Evolutionary conservation across 2,888 invertebrate genomes (phyloP).

Genomic region (Acleris literana): DNA sequence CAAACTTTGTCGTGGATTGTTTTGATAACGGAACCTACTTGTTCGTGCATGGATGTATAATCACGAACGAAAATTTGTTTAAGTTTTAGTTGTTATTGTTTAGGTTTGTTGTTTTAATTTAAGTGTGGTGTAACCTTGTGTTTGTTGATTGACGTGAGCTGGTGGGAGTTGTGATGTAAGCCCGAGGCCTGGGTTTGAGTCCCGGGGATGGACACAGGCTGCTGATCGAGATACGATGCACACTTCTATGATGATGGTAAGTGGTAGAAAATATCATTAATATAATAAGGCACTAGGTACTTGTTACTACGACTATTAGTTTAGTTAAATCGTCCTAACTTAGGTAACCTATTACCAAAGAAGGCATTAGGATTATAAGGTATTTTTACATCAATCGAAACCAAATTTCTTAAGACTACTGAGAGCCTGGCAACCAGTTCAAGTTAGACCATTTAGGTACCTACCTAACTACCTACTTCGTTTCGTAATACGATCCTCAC

Average conservation of each 20-base stretch:
- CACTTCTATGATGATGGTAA: conserved; percentile 80
- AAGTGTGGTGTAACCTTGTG: conserved; percentile 76
- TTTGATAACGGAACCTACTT: conserved; percentile 58
- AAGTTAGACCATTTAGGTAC: neutral
- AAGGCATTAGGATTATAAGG: no score
- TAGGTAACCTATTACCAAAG: no score
- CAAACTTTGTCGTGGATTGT: conserved; percentile 75
- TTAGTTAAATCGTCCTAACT: no score
- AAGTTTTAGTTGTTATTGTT: conserved; percentile 40
- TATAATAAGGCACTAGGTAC: no score
- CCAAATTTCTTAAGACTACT: neutral
- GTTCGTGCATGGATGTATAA: conserved; percentile 40
- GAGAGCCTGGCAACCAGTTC: neutral
- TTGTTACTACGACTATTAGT: no score
- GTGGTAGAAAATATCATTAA: conserved; percentile 40
- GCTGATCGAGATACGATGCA: conserved; percentile 64
- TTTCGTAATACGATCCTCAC: neutral
- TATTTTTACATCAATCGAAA: no score
- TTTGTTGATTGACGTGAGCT: conserved; percentile 72
- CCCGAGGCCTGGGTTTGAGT: conserved; percentile 65
- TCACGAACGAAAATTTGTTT: conserved; percentile 10
- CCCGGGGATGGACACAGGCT: conserved; percentile 62
- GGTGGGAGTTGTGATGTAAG: conserved; percentile 72
- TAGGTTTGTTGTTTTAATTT: conserved; percentile 51
- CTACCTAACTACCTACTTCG: no score